phyloP scores from a whole-genome alignment of 2,113 vertebrate genomes.

The Ictalurus punctatus region DNA sequence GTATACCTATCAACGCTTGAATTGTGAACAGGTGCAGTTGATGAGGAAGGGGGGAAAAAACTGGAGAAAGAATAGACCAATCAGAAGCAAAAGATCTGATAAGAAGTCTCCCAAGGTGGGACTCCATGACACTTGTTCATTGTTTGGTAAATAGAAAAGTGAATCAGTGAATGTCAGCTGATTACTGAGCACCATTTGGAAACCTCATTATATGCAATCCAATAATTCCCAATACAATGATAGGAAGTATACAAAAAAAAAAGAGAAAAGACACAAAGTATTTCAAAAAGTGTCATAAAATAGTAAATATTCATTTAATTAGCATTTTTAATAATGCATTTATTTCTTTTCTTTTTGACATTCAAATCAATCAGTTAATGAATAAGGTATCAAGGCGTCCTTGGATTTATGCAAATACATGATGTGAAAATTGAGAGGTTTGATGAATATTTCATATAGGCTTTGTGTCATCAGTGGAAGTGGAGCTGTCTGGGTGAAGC shows the following conservation, averaged over 20 bases:
- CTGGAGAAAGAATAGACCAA: background rate
- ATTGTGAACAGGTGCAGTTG: slow-evolving; percentile 3
- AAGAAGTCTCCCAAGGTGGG: background rate
- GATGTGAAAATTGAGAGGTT: slow-evolving; percentile 28
- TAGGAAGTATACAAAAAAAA: background rate
- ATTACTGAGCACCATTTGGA: slow-evolving; percentile 12
- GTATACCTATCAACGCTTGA: background rate
- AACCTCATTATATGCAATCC: background rate
- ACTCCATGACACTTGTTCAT: background rate
- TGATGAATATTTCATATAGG: slow-evolving; percentile 43
- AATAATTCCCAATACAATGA: background rate
- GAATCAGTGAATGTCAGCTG: background rate
- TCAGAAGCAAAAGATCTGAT: background rate
- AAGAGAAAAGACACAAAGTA: background rate
- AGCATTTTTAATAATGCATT: slow-evolving; percentile 19
- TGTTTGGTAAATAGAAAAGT: background rate
- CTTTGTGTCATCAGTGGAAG: slow-evolving; percentile 36
- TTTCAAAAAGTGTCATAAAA: background rate
- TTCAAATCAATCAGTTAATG: slow-evolving; percentile 22
- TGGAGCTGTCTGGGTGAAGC: slow-evolving; percentile 26
- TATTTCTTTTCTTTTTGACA: slow-evolving; percentile 17
- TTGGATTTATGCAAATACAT: slow-evolving; percentile 23
- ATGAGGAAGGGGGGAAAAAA: background rate
- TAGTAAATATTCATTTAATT: background rate
- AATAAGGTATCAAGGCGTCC: slow-evolving; percentile 33